Evolutionary conservation across 64 coral and sea anemone species (phyloP).

Genomic region (Orbicella faveolata): DNA sequence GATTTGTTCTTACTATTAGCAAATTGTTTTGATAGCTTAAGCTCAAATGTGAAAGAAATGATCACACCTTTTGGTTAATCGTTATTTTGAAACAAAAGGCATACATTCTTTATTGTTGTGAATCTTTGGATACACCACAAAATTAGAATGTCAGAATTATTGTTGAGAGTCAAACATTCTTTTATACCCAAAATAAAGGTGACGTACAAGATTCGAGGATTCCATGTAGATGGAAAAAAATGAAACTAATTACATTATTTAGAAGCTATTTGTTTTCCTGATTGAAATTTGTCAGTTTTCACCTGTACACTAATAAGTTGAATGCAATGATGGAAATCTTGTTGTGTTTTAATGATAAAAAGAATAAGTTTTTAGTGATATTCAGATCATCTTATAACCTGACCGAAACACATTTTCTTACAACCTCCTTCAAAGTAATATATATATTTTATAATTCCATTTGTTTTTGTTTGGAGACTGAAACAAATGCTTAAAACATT

Average conservation of each 20-base stretch:
- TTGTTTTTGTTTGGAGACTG: background rate
- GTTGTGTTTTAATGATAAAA: background rate
- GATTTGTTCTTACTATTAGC: background rate
- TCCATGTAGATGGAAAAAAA: background rate
- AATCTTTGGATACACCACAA: background rate
- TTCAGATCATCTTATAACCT: background rate
- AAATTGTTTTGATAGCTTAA: background rate
- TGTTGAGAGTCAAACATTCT: background rate
- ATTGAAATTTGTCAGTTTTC: slow-evolving; percentile 1
- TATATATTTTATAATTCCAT: background rate
- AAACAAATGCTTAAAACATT: background rate
- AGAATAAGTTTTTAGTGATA: background rate
- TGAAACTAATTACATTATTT: background rate
- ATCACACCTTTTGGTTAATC: background rate
- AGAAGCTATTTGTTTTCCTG: background rate
- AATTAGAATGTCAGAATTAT: background rate
- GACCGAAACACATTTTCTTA: background rate
- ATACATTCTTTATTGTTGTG: background rate
- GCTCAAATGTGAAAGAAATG: background rate
- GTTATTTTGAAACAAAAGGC: background rate
- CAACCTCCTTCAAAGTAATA: background rate
- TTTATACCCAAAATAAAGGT: background rate
- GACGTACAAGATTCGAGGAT: background rate
- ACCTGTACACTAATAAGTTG: background rate
- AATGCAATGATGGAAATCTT: background rate